phyloP scores from a whole-genome alignment of 2,113 vertebrate genomes.

The Geococcyx californianus region DNA sequence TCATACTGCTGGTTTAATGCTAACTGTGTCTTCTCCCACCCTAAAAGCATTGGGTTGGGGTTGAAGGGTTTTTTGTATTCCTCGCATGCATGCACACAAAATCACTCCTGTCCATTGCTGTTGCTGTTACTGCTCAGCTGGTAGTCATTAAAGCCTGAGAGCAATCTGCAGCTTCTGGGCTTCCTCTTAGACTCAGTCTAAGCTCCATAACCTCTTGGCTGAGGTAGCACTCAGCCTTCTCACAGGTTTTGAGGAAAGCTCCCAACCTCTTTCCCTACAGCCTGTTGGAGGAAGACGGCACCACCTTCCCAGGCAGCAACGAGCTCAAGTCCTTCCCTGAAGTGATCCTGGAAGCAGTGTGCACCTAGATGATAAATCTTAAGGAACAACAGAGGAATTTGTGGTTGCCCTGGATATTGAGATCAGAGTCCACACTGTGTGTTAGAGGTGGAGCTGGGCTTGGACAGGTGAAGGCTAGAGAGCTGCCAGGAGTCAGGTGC shows the following conservation, averaged over 20 bases:
- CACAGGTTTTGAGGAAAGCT: not conserved
- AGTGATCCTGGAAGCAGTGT: not conserved
- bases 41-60: not conserved
- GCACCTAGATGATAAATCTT: not conserved
- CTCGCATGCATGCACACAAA: not conserved
- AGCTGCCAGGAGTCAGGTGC: not conserved
- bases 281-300: not conserved
- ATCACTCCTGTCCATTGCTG: not conserved
- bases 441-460: not conserved
- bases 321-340: not conserved
- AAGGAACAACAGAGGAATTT: not conserved
- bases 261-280: not conserved
- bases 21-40: not conserved
- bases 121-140: not conserved
- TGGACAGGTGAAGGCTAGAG: not conserved
- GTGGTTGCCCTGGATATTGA: slow-evolving; percentile 32
- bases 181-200: not conserved
- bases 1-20: not conserved
- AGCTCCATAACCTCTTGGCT: not conserved
- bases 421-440: not conserved
- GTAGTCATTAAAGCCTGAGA: not conserved
- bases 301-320: not conserved
- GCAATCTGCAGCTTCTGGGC: not conserved
- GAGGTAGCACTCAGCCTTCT: not conserved
- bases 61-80: not conserved